A percentile compares a stretch with the other conserved stretches of the same genome.
phyloP scores from a whole-genome alignment of 2,113 vertebrate genomes.

The Pelecanus crispus region DNA sequence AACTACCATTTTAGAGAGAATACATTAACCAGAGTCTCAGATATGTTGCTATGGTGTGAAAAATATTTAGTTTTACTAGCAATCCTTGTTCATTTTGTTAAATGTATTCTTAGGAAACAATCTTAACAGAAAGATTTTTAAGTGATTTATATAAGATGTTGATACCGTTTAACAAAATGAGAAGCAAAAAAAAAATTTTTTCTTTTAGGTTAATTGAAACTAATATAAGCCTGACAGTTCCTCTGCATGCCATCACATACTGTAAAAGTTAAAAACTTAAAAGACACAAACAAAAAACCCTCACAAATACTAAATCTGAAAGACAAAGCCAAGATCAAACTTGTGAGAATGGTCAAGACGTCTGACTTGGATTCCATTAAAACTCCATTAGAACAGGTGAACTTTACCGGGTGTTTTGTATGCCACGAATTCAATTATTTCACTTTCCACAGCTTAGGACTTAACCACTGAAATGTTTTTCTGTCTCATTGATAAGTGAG shows the following conservation, averaged over 20 bases:
- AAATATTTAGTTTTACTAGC: conserved; percentile 74
- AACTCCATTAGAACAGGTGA: neutral
- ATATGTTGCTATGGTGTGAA: conserved; percentile 71
- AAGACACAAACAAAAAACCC: neutral
- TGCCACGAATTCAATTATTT: neutral
- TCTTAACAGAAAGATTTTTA: conserved; percentile 46
- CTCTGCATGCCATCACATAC: neutral
- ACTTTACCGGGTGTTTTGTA: neutral
- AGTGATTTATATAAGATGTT: conserved; percentile 12
- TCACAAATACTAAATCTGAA: neutral
- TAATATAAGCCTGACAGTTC: neutral
- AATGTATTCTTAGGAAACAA: conserved; percentile 57
- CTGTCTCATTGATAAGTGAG: neutral
- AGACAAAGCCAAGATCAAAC: neutral
- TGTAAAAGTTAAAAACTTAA: neutral
- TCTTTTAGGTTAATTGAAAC: neutral
- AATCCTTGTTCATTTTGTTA: conserved; percentile 57
- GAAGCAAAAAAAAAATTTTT: conserved; percentile 6
- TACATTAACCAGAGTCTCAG: conserved; percentile 68
- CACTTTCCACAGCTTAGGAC: neutral
- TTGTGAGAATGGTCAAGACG: neutral
- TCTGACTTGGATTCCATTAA: neutral
- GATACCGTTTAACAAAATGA: neutral
- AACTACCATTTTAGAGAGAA: conserved; percentile 39
- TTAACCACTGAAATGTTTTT: neutral